phyloP scores from a whole-genome alignment of 2,113 vertebrate genomes.

The Ascaphus truei region DNA sequence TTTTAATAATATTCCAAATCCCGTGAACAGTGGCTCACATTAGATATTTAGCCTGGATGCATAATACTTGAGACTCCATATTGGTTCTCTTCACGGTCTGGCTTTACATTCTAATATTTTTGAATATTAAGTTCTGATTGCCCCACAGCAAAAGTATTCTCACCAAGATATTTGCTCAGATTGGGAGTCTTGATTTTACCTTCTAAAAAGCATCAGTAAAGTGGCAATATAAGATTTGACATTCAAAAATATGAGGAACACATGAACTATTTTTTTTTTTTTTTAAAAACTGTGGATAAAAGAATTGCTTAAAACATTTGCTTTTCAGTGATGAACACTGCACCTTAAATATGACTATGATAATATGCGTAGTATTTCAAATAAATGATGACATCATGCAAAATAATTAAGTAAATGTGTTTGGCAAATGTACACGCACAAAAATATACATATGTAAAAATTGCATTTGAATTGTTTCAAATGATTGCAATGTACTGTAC shows the following conservation, averaged over 20 bases:
- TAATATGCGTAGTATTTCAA: conserved; percentile 37
- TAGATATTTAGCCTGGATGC: conserved; percentile 68
- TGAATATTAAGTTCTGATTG: conserved; percentile 72
- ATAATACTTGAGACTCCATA: conserved; percentile 60
- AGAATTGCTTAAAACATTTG: conserved; percentile 47
- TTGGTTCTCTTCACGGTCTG: conserved; percentile 61
- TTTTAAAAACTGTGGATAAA: conserved; percentile 34
- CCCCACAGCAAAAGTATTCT: conserved; percentile 73
- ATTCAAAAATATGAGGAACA: conserved; percentile 54
- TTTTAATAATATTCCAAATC: conserved; percentile 69
- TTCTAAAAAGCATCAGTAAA: conserved; percentile 66
- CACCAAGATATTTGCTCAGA: conserved; percentile 72
- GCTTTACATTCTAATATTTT: conserved; percentile 62
- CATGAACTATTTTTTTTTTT: conserved; percentile 17
- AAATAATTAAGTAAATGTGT: background rate
- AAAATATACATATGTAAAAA: background rate
- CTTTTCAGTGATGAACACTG: conserved; percentile 40
- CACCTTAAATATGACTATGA: conserved; percentile 46
- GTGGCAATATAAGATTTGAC: conserved; percentile 50
- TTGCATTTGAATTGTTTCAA: too few relatives aligned
- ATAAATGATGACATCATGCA: background rate
- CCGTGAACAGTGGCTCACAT: conserved; percentile 70
- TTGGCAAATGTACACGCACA: too few relatives aligned
- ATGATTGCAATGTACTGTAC: too few relatives aligned
- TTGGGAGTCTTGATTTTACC: conserved; percentile 65